A percentile compares a stretch with the other conserved stretches of the same genome.
Conservation (phyloP, 2,113 vertebrate species). For the Paramormyrops kingsleyae region DNA sequence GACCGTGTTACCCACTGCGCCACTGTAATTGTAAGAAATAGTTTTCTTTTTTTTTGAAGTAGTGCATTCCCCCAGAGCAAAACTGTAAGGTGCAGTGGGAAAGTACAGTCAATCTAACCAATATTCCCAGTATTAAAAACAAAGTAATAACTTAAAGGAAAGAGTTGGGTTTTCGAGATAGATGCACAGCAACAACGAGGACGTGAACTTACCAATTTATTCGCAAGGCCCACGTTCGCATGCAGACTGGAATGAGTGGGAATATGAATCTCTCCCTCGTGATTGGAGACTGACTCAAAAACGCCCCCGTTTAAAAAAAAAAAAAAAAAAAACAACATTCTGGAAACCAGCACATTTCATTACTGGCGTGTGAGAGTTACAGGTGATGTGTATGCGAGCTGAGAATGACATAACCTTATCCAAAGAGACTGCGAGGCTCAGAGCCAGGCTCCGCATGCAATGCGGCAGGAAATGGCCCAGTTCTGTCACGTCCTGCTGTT, state of each 20-base stretch:
- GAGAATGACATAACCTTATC: conserved; percentile 5
- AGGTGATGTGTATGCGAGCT: neutral
- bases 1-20: neutral
- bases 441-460: neutral
- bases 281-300: neutral
- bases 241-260: neutral
- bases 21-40: neutral
- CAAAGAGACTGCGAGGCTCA: neutral
- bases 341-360: neutral
- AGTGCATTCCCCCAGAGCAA: neutral
- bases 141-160: neutral
- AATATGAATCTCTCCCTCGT: neutral
- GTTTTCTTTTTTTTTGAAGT: neutral
- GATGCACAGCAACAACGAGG: neutral
- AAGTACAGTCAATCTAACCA: neutral
- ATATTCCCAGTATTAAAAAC: neutral
- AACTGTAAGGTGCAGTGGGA: neutral
- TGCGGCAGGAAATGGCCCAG: neutral
- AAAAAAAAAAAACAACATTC: neutral
- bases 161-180: neutral
- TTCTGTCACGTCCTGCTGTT: conserved; percentile 1
- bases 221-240: neutral
- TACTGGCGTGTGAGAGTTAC: neutral
- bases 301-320: neutral
- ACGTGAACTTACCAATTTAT: neutral